phyloP scores from a whole-genome alignment of 2,113 vertebrate genomes.

The Mus spicilegus region DNA sequence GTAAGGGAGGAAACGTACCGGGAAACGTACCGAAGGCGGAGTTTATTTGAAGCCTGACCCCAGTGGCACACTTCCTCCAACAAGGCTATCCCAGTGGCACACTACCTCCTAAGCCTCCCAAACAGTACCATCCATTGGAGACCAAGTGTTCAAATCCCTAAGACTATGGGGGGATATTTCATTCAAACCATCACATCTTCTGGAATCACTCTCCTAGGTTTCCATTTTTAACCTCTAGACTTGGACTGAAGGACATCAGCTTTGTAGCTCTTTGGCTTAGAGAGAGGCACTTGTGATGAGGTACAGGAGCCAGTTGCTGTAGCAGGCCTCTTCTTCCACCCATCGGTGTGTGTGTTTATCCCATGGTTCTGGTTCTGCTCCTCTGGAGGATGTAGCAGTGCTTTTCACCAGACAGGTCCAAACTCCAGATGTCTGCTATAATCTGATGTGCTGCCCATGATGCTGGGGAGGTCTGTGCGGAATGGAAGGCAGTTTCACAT shows the following conservation, averaged over 20 bases:
- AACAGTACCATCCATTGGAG: neutral
- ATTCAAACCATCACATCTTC: neutral
- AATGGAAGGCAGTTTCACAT: neutral
- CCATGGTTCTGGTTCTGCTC: neutral
- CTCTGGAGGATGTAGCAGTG: neutral
- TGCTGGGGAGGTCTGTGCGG: neutral
- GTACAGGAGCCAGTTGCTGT: neutral
- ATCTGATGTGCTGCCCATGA: neutral
- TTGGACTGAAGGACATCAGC: neutral
- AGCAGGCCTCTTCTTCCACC: neutral
- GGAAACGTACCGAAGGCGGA: neutral
- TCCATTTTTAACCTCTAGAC: neutral
- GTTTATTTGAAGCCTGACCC: neutral
- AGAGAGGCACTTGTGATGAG: neutral
- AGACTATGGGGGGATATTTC: neutral
- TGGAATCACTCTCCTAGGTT: no score
- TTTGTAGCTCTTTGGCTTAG: neutral
- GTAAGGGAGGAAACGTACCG: no score
- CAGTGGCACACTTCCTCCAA: neutral
- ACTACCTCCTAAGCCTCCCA: neutral
- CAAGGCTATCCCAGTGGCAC: neutral
- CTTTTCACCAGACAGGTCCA: neutral
- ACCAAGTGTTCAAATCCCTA: neutral
- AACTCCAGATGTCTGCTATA: neutral
- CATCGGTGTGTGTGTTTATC: neutral